Percentiles rank a stretch among this genome's conserved stretches.
Evolutionary conservation across 2,888 invertebrate genomes (phyloP).

Genomic region (Peribatodes rhomboidaria): DNA sequence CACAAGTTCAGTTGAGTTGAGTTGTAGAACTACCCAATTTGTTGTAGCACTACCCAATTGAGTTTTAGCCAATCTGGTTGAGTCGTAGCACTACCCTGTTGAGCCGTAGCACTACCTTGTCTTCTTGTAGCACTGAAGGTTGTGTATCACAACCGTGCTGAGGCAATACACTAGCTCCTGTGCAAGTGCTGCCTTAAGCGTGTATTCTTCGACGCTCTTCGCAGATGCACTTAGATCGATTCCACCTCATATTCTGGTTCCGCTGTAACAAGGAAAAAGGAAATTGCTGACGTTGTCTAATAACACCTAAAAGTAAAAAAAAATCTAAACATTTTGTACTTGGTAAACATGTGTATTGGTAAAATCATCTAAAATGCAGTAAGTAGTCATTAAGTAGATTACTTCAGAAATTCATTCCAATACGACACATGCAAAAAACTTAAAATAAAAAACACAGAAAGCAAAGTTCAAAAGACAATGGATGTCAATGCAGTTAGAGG

Average conservation of each 20-base stretch:
- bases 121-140: background rate
- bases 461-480: slow-evolving; percentile 74
- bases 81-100: slow-evolving; percentile 9
- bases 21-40: background rate
- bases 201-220: slow-evolving; percentile 59
- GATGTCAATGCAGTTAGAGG: slow-evolving; percentile 65
- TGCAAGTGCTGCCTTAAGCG: slow-evolving; percentile 19
- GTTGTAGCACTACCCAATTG: slow-evolving; percentile 5
- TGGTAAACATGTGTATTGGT: no score
- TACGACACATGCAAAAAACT: slow-evolving; percentile 18
- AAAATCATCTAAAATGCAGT: background rate
- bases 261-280: slow-evolving; percentile 73
- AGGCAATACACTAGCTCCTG: slow-evolving; percentile 6
- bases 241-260: slow-evolving; percentile 82
- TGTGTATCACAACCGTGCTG: background rate
- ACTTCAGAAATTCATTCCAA: slow-evolving; percentile 9
- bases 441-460: slow-evolving; percentile 49
- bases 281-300: slow-evolving; percentile 48
- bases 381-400: background rate
- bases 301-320: slow-evolving; percentile 35
- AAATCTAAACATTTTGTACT: background rate
- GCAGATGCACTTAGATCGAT: slow-evolving; percentile 78
- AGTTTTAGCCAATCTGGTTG: slow-evolving; percentile 4
- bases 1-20: background rate
- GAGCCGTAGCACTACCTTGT: slow-evolving; percentile 3